Evolutionary conservation across 2,797 vertebrate genomes (phyloP).

Genomic region (Phataginus tricuspis): DNA sequence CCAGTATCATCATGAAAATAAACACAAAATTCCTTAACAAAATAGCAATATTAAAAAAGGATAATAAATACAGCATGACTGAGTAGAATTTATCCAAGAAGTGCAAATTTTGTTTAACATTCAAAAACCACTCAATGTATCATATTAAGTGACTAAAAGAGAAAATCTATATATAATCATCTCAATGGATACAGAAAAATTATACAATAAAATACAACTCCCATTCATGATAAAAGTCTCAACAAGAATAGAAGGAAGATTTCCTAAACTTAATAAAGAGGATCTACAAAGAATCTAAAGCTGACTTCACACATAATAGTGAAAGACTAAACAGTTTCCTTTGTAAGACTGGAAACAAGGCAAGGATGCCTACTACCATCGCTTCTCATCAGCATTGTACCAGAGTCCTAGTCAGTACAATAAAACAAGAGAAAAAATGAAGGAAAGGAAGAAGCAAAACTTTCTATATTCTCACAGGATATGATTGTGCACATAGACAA

Average conservation of each 20-base stretch:
- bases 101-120: neutral
- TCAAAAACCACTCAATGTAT: neutral
- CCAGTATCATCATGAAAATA: neutral
- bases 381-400: neutral
- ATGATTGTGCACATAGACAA: neutral
- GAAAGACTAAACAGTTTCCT: neutral
- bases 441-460: neutral
- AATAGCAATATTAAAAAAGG: neutral
- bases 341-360: neutral
- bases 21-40: neutral
- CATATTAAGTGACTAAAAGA: neutral
- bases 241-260: neutral
- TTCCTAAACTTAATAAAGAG: neutral
- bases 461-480: neutral
- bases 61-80: neutral
- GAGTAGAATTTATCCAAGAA: neutral
- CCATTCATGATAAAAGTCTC: neutral
- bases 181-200: neutral
- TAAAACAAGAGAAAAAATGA: neutral
- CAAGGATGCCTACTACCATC: neutral
- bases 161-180: neutral
- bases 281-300: neutral
- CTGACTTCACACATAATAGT: neutral
- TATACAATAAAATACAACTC: neutral
- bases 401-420: neutral